Evolutionary conservation across 2,797 vertebrate species (phyloP).

Genomic region (Aldrovandia affinis): DNA sequence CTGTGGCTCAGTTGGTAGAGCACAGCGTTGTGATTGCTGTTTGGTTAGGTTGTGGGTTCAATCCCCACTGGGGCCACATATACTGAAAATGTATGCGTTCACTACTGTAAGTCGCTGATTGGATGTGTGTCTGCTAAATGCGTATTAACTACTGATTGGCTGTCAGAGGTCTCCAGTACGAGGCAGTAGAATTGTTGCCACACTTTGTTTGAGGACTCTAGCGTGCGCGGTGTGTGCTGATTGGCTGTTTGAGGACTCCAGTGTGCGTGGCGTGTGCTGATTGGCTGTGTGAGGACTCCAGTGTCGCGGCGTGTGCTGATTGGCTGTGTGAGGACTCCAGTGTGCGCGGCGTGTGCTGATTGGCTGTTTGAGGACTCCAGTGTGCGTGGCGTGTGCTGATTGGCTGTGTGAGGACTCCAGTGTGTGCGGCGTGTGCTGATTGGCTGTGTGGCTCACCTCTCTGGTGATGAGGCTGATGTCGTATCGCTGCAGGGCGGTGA

Average conservation of each 20-base stretch:
- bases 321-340: background rate
- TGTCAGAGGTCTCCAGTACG: no score
- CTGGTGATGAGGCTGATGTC: slow-evolving; percentile 76
- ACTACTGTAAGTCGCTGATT: no score
- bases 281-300: background rate
- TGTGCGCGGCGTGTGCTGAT: no score
- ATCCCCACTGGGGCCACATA: no score
- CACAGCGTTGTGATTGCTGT: no score
- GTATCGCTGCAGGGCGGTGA: slow-evolving; percentile 87
- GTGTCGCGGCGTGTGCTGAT: background rate
- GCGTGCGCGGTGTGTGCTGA: background rate
- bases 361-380: background rate
- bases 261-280: background rate
- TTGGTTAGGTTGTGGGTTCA: no score
- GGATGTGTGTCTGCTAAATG: no score
- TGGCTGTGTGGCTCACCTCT: slow-evolving; percentile 74
- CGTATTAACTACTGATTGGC: no score
- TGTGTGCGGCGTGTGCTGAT: background rate
- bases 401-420: background rate
- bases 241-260: background rate
- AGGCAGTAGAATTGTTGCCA: no score
- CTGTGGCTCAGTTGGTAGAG: no score
- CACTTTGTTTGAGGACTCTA: background rate
- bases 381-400: background rate
- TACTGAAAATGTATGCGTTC: no score